A percentile compares a stretch with the other conserved stretches of the same genome.
These are phyloP conservation scores for Eulithis testata DNA, from an alignment of 2,888 invertebrate genomes.

Conservation along the genomic window DNA sequence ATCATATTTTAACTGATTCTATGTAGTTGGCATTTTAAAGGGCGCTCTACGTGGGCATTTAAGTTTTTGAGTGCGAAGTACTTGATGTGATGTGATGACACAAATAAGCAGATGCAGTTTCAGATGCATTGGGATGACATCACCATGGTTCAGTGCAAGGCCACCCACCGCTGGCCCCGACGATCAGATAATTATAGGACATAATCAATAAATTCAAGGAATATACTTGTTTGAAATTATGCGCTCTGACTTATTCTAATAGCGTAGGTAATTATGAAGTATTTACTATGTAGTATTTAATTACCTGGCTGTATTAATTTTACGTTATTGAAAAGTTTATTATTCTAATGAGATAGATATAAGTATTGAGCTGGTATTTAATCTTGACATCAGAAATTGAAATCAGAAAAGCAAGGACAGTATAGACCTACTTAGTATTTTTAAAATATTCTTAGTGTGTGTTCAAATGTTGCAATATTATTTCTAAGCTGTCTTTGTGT, in stretches of 20 bases:
- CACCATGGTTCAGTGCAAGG: slow-evolving; percentile 31
- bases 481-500: too few species aligned
- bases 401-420: too few species aligned
- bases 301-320: not conserved
- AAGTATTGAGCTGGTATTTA: too few species aligned
- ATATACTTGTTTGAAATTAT: slow-evolving; percentile 15
- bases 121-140: slow-evolving; percentile 34
- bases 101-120: slow-evolving; percentile 8
- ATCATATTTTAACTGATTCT: too few species aligned
- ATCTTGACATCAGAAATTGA: too few species aligned
- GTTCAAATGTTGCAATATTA: too few species aligned
- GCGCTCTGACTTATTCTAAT: not conserved
- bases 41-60: slow-evolving; percentile 1
- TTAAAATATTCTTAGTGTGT: too few species aligned
- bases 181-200: slow-evolving; percentile 16
- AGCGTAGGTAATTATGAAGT: not conserved
- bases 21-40: slow-evolving; percentile 1
- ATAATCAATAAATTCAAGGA: slow-evolving; percentile 30
- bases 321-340: too few species aligned
- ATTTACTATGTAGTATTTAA: not conserved
- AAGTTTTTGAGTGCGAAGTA: not conserved
- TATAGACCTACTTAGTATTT: too few species aligned
- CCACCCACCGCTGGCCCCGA: slow-evolving; percentile 17
- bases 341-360: too few species aligned
- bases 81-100: slow-evolving; percentile 3